phyloP scores from a whole-genome alignment of 1,140 invertebrate species.

The Drosophila jambulina region DNA sequence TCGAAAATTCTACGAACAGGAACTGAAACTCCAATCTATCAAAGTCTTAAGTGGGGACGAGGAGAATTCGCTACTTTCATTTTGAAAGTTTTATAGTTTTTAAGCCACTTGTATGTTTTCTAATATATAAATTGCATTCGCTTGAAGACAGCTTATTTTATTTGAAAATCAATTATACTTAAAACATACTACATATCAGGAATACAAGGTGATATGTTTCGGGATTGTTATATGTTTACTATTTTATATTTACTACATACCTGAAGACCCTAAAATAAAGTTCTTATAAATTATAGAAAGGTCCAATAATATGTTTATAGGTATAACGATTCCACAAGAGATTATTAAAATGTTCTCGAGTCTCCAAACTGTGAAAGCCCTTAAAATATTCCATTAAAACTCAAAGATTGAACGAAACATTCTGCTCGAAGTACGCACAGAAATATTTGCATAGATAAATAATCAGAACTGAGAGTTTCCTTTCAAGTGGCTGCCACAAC shows the following conservation, averaged over 20 bases:
- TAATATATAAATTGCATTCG: background rate
- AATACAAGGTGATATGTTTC: background rate
- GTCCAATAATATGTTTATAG: background rate
- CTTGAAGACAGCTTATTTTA: too few species aligned
- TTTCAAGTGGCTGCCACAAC: constrained; percentile 3
- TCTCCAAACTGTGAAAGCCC: background rate
- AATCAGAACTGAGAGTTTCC: constrained; percentile 9
- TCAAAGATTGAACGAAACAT: background rate
- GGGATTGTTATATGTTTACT: too few species aligned
- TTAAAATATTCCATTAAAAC: background rate
- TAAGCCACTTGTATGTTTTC: background rate
- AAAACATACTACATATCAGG: too few species aligned
- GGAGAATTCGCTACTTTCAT: constrained; percentile 9
- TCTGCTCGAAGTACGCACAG: background rate
- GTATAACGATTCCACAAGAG: background rate
- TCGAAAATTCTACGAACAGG: constrained; percentile 24
- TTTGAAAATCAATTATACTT: background rate
- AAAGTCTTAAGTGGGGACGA: constrained; percentile 37
- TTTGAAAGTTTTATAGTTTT: constrained; percentile 6
- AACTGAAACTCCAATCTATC: constrained; percentile 39
- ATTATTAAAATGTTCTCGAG: background rate
- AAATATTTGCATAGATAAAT: constrained; percentile 23
- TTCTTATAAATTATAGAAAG: background rate
- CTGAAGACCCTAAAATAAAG: background rate
- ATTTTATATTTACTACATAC: too few species aligned